Percentiles rank a stretch among this genome's conserved stretches.
Evolutionary conservation across 2,888 invertebrate species (phyloP).

Genomic region (Hymenopus coronatus): DNA sequence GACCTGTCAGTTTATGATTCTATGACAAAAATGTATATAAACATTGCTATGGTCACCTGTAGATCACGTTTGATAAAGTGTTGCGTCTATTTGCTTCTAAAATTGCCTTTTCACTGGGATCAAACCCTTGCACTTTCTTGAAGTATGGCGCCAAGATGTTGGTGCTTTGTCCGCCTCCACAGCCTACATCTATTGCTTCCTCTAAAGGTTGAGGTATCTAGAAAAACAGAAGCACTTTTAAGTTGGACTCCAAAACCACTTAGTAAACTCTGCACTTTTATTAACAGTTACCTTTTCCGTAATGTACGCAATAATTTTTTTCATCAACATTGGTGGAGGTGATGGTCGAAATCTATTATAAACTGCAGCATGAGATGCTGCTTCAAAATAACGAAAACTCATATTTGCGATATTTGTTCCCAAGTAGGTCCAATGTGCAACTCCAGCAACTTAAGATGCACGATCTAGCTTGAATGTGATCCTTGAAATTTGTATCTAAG

Average conservation of each 20-base stretch:
- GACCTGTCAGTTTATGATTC: neutral
- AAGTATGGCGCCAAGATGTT: slow-evolving; percentile 46
- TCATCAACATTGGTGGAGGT: slow-evolving; percentile 31
- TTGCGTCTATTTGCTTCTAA: slow-evolving; percentile 43
- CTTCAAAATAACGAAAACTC: slow-evolving; percentile 32
- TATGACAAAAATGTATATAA: neutral
- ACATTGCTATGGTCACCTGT: slow-evolving; percentile 37
- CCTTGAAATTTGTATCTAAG: no score
- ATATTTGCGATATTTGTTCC: neutral
- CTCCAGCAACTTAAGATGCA: no score
- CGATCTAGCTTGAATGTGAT: no score
- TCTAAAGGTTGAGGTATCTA: slow-evolving; percentile 28
- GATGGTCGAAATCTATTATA: slow-evolving; percentile 35
- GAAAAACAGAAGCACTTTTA: neutral
- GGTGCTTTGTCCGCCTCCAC: slow-evolving; percentile 53
- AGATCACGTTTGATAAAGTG: slow-evolving; percentile 39
- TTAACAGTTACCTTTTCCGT: slow-evolving; percentile 32
- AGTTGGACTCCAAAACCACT: neutral
- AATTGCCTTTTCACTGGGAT: slow-evolving; percentile 48
- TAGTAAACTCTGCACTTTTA: neutral
- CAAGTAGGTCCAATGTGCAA: neutral
- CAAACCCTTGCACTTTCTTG: slow-evolving; percentile 47
- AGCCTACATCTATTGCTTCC: slow-evolving; percentile 50
- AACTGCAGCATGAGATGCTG: slow-evolving; percentile 29
- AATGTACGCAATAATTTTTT: slow-evolving; percentile 31